These are phyloP conservation scores for Heliconius hewitsoni DNA, from an alignment of 1,140 invertebrate genomes.

Conservation along the genomic window DNA sequence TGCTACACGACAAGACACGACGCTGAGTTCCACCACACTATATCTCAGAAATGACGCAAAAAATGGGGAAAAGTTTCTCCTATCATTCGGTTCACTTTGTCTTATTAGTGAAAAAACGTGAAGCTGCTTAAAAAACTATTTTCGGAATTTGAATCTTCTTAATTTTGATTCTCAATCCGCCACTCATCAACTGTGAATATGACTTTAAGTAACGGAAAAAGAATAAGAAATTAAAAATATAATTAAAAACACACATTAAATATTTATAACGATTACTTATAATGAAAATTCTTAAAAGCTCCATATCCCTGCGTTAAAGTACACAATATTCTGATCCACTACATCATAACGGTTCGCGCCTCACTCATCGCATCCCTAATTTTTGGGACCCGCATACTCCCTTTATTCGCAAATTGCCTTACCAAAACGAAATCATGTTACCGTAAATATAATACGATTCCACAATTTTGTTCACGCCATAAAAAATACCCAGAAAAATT, in stretches of 20 bases:
- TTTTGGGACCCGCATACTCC: conserved; percentile 12
- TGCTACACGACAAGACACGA: too few species aligned
- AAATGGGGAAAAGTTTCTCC: too few species aligned
- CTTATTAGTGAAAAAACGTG: too few species aligned
- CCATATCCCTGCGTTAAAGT: background rate
- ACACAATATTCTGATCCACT: conserved; percentile 7
- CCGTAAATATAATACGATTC: conserved; percentile 10
- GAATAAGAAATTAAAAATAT: background rate
- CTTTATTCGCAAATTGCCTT: conserved; percentile 27
- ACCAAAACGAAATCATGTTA: conserved; percentile 13
- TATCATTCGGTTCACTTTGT: too few species aligned
- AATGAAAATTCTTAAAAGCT: background rate
- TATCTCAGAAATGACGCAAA: too few species aligned
- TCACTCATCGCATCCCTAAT: conserved; percentile 25
- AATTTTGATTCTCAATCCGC: too few species aligned
- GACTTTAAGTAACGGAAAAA: background rate
- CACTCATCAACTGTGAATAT: background rate
- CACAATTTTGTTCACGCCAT: background rate
- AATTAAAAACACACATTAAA: background rate
- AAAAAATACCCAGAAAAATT: conserved; percentile 9
- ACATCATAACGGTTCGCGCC: conserved; percentile 6
- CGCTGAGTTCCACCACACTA: too few species aligned
- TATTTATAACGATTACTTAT: background rate
- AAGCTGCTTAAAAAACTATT: too few species aligned
- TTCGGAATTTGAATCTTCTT: too few species aligned